These are phyloP conservation scores for Mystacides longicornis DNA, from an alignment of 2,888 invertebrate species.

Conservation along the genomic window DNA sequence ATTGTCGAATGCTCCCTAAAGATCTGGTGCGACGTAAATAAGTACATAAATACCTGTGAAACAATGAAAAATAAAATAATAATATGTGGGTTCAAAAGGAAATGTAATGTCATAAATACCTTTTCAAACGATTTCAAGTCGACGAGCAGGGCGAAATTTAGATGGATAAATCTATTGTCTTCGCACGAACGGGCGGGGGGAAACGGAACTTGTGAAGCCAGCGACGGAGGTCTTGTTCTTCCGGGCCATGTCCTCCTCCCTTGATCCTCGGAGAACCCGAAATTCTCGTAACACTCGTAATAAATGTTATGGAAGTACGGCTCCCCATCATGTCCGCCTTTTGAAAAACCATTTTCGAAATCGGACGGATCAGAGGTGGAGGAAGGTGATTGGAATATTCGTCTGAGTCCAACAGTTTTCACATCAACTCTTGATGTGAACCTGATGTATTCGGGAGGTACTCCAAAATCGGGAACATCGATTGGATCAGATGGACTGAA, in stretches of 20 bases:
- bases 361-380: background rate
- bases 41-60: background rate
- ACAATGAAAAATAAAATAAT: background rate
- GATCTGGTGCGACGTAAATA: too few relatives aligned
- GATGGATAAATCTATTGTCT: slow-evolving; percentile 58
- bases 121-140: slow-evolving; percentile 58
- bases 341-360: slow-evolving; percentile 1
- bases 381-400: background rate
- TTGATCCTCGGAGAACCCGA: background rate
- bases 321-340: slow-evolving; percentile 3
- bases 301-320: background rate
- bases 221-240: slow-evolving; percentile 27
- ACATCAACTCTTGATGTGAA: background rate
- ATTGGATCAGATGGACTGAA: background rate
- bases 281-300: background rate
- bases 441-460: background rate
- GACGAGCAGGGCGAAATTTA: slow-evolving; percentile 55
- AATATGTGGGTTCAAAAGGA: too few relatives aligned
- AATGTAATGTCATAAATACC: slow-evolving; percentile 39
- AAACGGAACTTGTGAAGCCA: slow-evolving; percentile 23
- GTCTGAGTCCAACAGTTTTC: background rate
- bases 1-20: too few relatives aligned
- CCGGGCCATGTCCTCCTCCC: slow-evolving; percentile 36
- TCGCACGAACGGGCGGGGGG: slow-evolving; percentile 39
- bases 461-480: background rate